Evolutionary conservation across 2,113 vertebrate genomes (phyloP).

Genomic region (Neoarius graeffei): DNA sequence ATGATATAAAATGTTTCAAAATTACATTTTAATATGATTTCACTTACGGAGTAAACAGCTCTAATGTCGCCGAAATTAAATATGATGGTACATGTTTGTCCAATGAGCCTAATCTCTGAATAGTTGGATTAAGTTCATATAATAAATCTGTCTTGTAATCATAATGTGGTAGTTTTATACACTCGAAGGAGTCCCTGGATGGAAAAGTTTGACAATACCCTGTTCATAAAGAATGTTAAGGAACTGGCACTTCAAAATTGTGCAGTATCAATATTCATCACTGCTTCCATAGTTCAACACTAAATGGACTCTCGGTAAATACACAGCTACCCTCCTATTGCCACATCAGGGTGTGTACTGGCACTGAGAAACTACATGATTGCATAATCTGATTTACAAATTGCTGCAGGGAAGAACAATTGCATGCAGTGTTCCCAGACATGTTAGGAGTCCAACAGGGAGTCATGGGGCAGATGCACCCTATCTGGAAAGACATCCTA

Average conservation of each 20-base stretch:
- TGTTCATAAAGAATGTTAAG: background rate
- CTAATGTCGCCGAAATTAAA: background rate
- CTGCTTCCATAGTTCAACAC: background rate
- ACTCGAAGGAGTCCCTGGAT: background rate
- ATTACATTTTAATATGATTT: background rate
- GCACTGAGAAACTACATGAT: background rate
- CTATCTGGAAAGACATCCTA: slow-evolving; percentile 30
- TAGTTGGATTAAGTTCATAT: background rate
- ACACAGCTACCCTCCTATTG: background rate
- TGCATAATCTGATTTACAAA: slow-evolving; percentile 41
- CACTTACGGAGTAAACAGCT: background rate
- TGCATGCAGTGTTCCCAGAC: slow-evolving; percentile 28
- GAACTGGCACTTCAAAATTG: background rate
- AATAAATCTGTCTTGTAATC: background rate
- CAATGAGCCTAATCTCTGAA: background rate
- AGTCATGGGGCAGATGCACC: slow-evolving; percentile 36
- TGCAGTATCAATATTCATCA: background rate
- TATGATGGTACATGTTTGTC: background rate
- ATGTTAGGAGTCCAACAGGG: slow-evolving; percentile 12
- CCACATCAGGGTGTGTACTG: slow-evolving; percentile 13
- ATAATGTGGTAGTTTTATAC: background rate
- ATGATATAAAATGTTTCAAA: background rate
- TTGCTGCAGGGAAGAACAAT: slow-evolving; percentile 43
- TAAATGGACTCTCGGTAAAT: background rate
- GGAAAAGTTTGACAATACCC: background rate